Evolutionary conservation across 92 coral and sea anemone genomes (phyloP), one percentile per base, ranked within the genome.

Genomic region (Parazoanthus darwini): DNA sequence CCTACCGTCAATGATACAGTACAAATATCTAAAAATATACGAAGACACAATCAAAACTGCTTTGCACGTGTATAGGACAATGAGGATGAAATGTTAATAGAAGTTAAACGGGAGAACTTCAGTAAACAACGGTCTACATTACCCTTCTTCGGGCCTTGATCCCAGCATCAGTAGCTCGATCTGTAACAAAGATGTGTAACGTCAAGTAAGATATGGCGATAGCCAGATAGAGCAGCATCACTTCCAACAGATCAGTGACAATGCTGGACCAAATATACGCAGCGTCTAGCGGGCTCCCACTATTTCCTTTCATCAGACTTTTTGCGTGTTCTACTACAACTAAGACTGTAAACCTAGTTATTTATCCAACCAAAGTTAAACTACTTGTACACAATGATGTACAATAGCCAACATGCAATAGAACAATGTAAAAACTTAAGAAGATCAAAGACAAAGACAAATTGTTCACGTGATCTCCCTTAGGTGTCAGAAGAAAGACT

Each of bases 81-180:
- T 18, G 15, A 63, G 33, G 18, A 63, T 16, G 68, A 4, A 63
- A 63, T 5, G 68, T 11, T 63, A 22, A 18, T 18, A 63, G 2
- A 5, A 3, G 26, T 63, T 4, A 23, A 23, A 18, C 51, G 8
- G 8, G 51, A 48, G 51, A 48, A 48, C 11, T 7, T 7, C 10
- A 8, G 8, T 48, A 20, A 20, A 20, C 4, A 22, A 6, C 4
- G 6, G 25, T 16, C 5, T 63, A 63, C 68, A 63, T 77, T 77
- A 77, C 81, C 81, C 81, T 77, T 77, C 81, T 77, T 23, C 81
- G 81, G 2, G 81, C 35, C 81, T 77, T 77, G 81, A 77, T 20
- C 10, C 54, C 44, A 38, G 81, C 81, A 44, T 77, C 81, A 77
- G 36, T 3, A 44, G 56, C 81, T 77, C 81, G 16, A 18, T 77